Conservation (phyloP, 37 sponge, comb jelly and placozoan genomes). For the Tethya wilhelma region DNA sequence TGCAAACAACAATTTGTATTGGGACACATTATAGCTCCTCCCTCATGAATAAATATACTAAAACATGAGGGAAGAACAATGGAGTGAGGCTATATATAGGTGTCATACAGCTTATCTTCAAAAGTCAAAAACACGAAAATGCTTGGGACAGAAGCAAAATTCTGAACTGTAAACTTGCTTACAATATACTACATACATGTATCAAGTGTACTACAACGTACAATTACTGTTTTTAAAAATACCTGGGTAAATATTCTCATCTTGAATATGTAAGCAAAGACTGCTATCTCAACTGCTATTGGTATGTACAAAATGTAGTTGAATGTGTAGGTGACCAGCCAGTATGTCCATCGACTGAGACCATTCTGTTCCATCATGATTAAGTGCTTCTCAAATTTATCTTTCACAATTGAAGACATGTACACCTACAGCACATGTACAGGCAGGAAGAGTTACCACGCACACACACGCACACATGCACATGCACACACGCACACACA, state of each 20-base stretch:
- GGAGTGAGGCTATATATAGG: too few species aligned
- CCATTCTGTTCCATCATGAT: constrained; percentile 94
- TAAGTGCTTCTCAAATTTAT: constrained; percentile 72
- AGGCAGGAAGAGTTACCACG: background rate
- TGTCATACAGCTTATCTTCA: background rate
- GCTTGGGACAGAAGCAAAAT: background rate
- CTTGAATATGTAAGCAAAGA: constrained; percentile 48
- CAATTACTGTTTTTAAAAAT: too few species aligned
- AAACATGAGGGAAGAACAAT: too few species aligned
- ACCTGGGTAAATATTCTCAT: constrained; percentile 82
- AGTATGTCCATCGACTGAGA: constrained; percentile 67
- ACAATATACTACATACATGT: too few species aligned
- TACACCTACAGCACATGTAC: constrained; percentile 46
- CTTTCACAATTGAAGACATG: constrained; percentile 70
- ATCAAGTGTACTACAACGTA: too few species aligned
- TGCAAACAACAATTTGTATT: too few species aligned
- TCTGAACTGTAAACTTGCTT: background rate
- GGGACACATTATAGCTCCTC: too few species aligned
- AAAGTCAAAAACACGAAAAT: background rate
- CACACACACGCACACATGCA: constrained; percentile 11
- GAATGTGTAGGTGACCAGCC: constrained; percentile 69
- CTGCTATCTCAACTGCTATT: constrained; percentile 31
- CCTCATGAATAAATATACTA: too few species aligned
- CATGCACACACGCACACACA: background rate
- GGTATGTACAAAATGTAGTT: constrained; percentile 56